Evolutionary conservation across 2,888 invertebrate species (phyloP).

Genomic region (Ophraella communa): DNA sequence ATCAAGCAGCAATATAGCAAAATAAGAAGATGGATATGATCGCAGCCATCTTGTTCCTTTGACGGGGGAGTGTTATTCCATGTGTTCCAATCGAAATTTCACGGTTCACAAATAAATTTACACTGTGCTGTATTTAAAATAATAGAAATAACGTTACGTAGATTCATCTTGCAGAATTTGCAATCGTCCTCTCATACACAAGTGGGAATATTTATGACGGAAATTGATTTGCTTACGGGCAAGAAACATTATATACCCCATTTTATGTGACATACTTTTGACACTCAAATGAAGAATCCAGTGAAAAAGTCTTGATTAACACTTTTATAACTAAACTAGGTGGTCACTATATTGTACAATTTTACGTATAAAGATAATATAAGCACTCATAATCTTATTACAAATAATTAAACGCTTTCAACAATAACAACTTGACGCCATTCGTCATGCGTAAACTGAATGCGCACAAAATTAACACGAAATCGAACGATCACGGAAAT

Average conservation of each 20-base stretch:
- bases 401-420: slow-evolving; percentile 85
- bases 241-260: slow-evolving; percentile 68
- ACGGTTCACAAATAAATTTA: slow-evolving; percentile 28
- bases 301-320: slow-evolving; percentile 43
- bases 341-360: slow-evolving; percentile 57
- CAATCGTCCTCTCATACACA: slow-evolving; percentile 43
- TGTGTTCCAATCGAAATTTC: slow-evolving; percentile 59
- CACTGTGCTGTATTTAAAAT: slow-evolving; percentile 19
- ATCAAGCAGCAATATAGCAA: slow-evolving; percentile 52
- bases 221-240: slow-evolving; percentile 61
- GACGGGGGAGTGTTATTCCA: slow-evolving; percentile 62
- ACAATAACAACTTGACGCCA: slow-evolving; percentile 99
- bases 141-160: slow-evolving; percentile 8
- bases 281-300: slow-evolving; percentile 61
- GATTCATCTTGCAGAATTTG: slow-evolving; percentile 37
- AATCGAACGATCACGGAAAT: slow-evolving; percentile 46
- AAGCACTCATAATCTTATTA: slow-evolving; percentile 73
- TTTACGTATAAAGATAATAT: slow-evolving; percentile 67
- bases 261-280: slow-evolving; percentile 77
- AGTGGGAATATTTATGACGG: slow-evolving; percentile 47
- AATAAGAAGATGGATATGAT: slow-evolving; percentile 62
- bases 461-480: slow-evolving; percentile 45
- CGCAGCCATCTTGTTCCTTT: slow-evolving; percentile 61
- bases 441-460: slow-evolving; percentile 89
- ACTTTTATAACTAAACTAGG: slow-evolving; percentile 46